Conservation (phyloP, 1,140 invertebrate species). For the Platorchestia sp. region DNA sequence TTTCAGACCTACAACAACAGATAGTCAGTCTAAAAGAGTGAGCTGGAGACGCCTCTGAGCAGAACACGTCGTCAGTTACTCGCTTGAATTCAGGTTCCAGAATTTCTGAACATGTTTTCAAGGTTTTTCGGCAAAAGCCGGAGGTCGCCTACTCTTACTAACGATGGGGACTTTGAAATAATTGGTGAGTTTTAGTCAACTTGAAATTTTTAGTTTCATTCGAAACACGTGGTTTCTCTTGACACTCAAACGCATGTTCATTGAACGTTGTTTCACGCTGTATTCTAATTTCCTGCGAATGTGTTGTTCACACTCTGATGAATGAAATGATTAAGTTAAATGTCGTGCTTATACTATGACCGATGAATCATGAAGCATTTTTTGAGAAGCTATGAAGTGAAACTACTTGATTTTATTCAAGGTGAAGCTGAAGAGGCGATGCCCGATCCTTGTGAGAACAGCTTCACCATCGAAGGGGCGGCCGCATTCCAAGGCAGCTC, state of each 20-base stretch:
- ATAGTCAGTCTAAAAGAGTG: neutral
- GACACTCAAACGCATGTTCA: neutral
- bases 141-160: neutral
- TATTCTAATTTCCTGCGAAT: neutral
- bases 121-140: neutral
- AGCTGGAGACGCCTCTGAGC: neutral
- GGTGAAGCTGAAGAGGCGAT: neutral
- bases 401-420: neutral
- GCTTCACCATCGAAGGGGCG: conserved; percentile 15
- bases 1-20: neutral
- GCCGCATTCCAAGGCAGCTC: neutral
- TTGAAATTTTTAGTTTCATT: neutral
- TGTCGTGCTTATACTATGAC: too few relatives aligned
- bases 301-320: neutral
- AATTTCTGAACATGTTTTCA: conserved; percentile 18
- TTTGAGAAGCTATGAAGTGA: neutral
- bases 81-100: neutral
- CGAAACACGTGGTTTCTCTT: neutral
- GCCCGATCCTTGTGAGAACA: neutral
- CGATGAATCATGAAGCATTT: neutral
- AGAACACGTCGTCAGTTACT: neutral
- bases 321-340: too few relatives aligned
- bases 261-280: neutral
- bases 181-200: neutral
- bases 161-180: conserved; percentile 19